Conservation (phyloP, 2,797 vertebrate genomes). For the Cheirogaleus major region DNA sequence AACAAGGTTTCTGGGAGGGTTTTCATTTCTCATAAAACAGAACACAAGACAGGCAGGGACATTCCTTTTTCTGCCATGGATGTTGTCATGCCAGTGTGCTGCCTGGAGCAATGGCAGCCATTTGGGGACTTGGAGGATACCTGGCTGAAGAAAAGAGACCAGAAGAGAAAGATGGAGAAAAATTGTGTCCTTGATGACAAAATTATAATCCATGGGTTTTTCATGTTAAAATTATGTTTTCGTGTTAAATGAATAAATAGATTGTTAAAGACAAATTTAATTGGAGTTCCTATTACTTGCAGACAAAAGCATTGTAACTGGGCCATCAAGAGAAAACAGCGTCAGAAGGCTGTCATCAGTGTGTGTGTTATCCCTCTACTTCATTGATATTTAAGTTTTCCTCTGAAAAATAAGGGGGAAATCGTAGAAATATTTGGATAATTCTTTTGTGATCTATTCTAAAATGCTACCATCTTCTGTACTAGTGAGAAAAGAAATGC, state of each 20-base stretch:
- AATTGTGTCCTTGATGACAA: neutral
- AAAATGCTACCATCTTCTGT: constrained; percentile 5
- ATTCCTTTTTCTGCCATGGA: neutral
- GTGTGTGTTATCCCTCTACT: neutral
- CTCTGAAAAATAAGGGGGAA: constrained; percentile 22
- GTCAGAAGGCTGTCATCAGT: neutral
- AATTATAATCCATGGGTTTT: neutral
- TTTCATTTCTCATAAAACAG: neutral
- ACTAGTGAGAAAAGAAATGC: neutral
- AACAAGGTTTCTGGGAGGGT: neutral
- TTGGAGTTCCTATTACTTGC: neutral
- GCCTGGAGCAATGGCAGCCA: neutral
- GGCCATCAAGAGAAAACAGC: neutral
- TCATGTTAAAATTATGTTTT: neutral
- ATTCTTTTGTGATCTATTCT: neutral
- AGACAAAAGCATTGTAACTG: neutral
- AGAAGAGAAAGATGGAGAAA: neutral
- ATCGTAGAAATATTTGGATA: neutral
- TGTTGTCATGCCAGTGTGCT: neutral
- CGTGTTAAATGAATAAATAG: neutral
- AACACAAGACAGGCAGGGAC: neutral
- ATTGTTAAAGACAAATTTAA: neutral
- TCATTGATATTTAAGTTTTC: neutral
- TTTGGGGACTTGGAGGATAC: neutral
- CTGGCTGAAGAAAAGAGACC: neutral